Base-by-base conservation (phyloP, 2,797 vertebrate genomes). In the Lindbergichthys nudifrons region DNA sequence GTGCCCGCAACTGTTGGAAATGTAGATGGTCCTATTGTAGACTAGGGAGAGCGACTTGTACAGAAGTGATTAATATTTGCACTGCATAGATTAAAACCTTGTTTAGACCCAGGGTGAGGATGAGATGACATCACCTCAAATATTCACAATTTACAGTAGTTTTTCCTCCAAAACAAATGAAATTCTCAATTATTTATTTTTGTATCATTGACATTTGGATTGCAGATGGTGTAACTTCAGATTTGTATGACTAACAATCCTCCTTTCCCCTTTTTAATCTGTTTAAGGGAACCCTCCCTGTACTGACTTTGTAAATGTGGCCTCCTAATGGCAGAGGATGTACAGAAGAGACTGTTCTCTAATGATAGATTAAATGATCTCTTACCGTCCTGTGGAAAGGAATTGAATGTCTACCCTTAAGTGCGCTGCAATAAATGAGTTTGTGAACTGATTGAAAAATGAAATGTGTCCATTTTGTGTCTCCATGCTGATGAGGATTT, bases 341-440 rank as follows among this genome's bases (percentile, higher is more conserved):
- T 90, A 92, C 81, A 87, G 81, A 66, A 86, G 70, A 83, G 51
- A 77, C 66, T 67, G 63, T 80, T 78, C 75, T 86, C 77, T 79
- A 88, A 84, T 71, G 70, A 74, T 78, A 86, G 87, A 76, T 84
- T 45, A 75, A 82, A 67, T 82, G 81, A 87, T 87, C 82, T 85
- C 84, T 80, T 90, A 76, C 82, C 86, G 80, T 94, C 93, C 93
- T 93, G 91, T 94, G 90, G 91, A 93, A 91, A 92, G 89, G 81
- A 89, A 91, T 74, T 89, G 83, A 91, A 90, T 93, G 90, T 94
- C 88, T 80, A 67, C 87, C 90, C 86, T 85, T 60, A 84, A 81
- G 64, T 88, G 81, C 23, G 84, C 87, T 94, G 90, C 88, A 95
- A 94, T 95, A 94, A 95, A 95, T 84, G 67, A 87, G 71, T 92